Evolutionary conservation across 2,113 vertebrate genomes (phyloP).

Genomic region (Erinaceus europaeus): DNA sequence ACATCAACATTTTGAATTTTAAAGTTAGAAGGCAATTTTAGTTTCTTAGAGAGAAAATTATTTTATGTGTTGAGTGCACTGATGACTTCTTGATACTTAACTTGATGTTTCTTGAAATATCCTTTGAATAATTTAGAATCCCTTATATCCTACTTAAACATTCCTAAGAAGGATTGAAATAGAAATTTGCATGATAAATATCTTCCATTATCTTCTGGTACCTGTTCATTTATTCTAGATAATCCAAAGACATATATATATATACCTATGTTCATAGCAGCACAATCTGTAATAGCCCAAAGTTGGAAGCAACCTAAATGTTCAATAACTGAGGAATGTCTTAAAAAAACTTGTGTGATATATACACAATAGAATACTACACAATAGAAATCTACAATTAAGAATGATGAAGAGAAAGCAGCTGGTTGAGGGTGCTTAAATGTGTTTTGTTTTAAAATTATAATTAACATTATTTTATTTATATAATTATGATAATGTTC

Average conservation of each 20-base stretch:
- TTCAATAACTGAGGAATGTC: too few relatives aligned
- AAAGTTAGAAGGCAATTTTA: not conserved
- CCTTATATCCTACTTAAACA: not conserved
- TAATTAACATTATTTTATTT: slow-evolving; percentile 42
- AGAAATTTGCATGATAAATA: not conserved
- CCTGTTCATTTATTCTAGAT: too few relatives aligned
- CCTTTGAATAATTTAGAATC: not conserved
- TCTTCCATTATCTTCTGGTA: not conserved
- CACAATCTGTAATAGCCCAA: too few relatives aligned
- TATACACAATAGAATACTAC: too few relatives aligned
- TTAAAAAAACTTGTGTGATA: too few relatives aligned
- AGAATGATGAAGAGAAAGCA: not conserved
- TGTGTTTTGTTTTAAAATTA: slow-evolving; percentile 25
- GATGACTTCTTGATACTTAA: not conserved
- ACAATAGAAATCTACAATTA: too few relatives aligned
- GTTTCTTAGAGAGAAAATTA: not conserved
- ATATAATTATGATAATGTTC: slow-evolving; percentile 70
- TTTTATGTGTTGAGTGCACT: not conserved
- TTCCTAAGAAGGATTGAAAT: not conserved
- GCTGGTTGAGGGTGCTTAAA: not conserved
- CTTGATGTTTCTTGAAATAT: not conserved
- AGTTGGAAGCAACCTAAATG: too few relatives aligned
- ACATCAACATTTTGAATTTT: too few relatives aligned
- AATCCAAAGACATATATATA: too few relatives aligned
- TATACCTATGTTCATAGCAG: too few relatives aligned